A percentile compares a stretch with the other conserved stretches of the same genome.
These are phyloP conservation scores for Pharmacophagus antenor DNA, from an alignment of 2,888 invertebrate species.

Conservation along the genomic window DNA sequence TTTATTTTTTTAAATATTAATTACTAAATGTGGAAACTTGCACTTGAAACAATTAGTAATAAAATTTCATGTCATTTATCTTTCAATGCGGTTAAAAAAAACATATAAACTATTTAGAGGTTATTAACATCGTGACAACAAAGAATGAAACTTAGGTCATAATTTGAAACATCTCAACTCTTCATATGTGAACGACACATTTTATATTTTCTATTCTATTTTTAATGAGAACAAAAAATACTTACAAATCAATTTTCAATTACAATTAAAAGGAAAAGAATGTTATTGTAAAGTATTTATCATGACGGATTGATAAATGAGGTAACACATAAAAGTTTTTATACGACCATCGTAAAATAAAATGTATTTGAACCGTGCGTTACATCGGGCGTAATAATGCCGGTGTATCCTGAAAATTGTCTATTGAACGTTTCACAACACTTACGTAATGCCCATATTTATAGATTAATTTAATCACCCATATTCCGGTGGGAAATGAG, in stretches of 20 bases:
- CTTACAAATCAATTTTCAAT: background rate
- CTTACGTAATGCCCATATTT: constrained; percentile 19
- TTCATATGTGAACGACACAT: background rate
- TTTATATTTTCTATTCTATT: background rate
- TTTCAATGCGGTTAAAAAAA: constrained; percentile 12
- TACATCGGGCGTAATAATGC: constrained; percentile 16
- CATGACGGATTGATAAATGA: constrained; percentile 23
- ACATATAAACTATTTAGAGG: constrained; percentile 19
- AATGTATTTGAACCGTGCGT: constrained; percentile 22
- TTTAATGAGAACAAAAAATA: too few relatives aligned
- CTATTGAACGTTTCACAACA: constrained; percentile 22
- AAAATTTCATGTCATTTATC: constrained; percentile 33
- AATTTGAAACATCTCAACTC: background rate
- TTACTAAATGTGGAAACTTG: constrained; percentile 38
- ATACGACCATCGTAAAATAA: constrained; percentile 25
- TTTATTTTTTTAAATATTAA: constrained; percentile 35
- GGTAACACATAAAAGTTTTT: constrained; percentile 25
- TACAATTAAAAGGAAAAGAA: too few relatives aligned
- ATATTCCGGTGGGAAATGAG: constrained; percentile 7
- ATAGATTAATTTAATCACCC: constrained; percentile 9
- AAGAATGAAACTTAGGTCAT: constrained; percentile 3
- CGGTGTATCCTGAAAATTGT: constrained; percentile 26
- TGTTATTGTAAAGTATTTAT: constrained; percentile 3
- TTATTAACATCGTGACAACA: constrained; percentile 19
- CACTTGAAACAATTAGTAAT: constrained; percentile 39